Evolutionary conservation across 2,797 vertebrate genomes (phyloP), one percentile per base, ranked within the genome.

Genomic region (Pseudomugil tenellus): DNA sequence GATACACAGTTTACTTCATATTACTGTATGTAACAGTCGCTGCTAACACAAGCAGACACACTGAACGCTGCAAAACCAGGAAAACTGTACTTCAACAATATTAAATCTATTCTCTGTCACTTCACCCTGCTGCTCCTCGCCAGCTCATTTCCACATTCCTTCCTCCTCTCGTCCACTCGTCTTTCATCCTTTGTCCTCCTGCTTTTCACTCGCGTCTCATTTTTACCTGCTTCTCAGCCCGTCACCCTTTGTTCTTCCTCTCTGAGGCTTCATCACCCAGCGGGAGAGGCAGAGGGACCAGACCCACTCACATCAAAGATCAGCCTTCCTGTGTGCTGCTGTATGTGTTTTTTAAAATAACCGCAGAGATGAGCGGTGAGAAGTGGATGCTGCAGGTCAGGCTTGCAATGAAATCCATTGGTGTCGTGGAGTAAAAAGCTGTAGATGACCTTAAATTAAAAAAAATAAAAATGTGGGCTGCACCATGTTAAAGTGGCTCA

Each of bases 281-380:
- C 63, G 8, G 77, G 68, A 43, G 63, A 80, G 63, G 79, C 39
- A 70, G 73, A 37, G 34, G 77, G 77, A 82, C 77, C 71, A 66
- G 75, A 61, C 66, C 62, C 73, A 73, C 73, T 62, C 77, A 72
- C 81, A 77, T 85, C 84, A 85, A 83, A 77, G 77, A 64, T 75
- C 3, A 62, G 43, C 76, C 49, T 51, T 49, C 60, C 57, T 65
- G 17, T 16, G 16, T 62, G 54, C 3, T 14, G 35, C 53, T 14
- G 60, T 12, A 49, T 57, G 70, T 51, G 37, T 71, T 52, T 32
- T 32, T 43, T 55, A 11, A 23, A 63, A 59, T 55, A 56, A 29
- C 9, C 28, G 1, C 0, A 34, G 23, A 67, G 35, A 21, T 6
- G 34, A 43, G 65, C 12, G 49, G 72, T 63, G 41, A 64, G 4